Evolutionary conservation across 2,113 vertebrate genomes (phyloP).

Genomic region (Oryctolagus cuniculus): mOryCun1.1 NC_091436.1:71598001-71598500

Average conservation of each 20-base stretch:
- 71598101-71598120: not conserved
- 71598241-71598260: not conserved
- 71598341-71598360: not conserved
- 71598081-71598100: not conserved
- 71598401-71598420: too few relatives aligned
- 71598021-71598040: not conserved
- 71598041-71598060: not conserved
- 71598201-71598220: constrained; percentile 9
- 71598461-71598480: too few relatives aligned
- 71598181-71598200: not conserved
- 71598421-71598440: too few relatives aligned
- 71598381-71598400: too few relatives aligned
- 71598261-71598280: not conserved
- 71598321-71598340: not conserved
- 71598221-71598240: not conserved
- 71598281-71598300: not conserved
- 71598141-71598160: not conserved
- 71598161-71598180: not conserved
- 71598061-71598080: not conserved
- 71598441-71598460: too few relatives aligned
- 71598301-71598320: constrained; percentile 26
- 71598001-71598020: not conserved
- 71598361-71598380: constrained; percentile 44
- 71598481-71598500: too few relatives aligned
- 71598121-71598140: not conserved